Base-by-base conservation (phyloP, 1,140 invertebrate species). In the Cydia splendana region DNA sequence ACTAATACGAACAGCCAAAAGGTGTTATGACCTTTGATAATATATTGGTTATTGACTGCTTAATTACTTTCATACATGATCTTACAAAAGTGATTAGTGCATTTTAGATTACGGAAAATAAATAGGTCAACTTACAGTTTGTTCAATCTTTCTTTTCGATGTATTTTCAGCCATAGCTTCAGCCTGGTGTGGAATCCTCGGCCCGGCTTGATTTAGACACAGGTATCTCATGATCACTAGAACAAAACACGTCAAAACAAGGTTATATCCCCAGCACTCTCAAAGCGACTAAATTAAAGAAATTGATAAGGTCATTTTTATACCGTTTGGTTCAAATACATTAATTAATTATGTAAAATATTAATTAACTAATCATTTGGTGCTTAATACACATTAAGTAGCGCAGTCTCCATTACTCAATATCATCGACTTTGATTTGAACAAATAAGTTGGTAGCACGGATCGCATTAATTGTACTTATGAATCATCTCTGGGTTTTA, bases 271-370 rank as follows among this genome's bases (percentile, higher is more conserved):
- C 57, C 20, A 20, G 20, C 57, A 62, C 20, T 6, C 20, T 24
- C 57, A n/a, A 62, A 62, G 57, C 18, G 20, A 62, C 57, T 62
- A 62, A 62, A 62, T 62, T 62, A 62, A 5, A 24, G 20, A 62
- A 45, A 71, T 71, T 71, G 67, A 45, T 71, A 15, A 45, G 38
- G 67, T 71, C 67, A 34, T 71, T 71, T 71, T 71, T 34, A 71
- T 71, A 38, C 28, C 67, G 67, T 38, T 71, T 71, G 67, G 38
- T 45, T 38, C 28, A 71, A 71, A 71, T 38, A 71, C 38, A 71
- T 71, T 71, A 71, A 71, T 38, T 71, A 71, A 71, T 71, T 71
- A 38, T 71, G 57, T 62, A 62, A 62, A 62, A 24, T 20, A 62
- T 62, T 20, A 62, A 62, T 62, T 62, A 62, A 62, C 57, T 62